Conservation (phyloP, 92 coral and sea anemone species). For the Micromussa lordhowensis region DNA sequence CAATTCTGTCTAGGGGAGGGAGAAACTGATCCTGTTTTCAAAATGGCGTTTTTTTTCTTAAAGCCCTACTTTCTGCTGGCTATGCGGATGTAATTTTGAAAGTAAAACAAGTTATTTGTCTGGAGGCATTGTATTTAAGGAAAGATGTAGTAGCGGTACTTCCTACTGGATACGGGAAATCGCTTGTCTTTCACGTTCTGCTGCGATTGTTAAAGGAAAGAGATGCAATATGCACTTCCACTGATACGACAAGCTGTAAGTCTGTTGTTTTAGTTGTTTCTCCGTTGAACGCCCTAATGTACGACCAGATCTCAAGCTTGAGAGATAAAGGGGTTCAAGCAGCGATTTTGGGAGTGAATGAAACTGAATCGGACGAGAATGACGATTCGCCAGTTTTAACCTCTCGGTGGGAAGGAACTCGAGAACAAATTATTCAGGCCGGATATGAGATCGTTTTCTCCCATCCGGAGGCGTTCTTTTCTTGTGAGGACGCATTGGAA, state of each 20-base stretch:
- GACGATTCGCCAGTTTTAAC: no score
- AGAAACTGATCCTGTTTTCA: neutral
- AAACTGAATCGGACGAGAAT: no score
- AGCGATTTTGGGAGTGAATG: no score
- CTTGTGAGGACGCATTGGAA: no score
- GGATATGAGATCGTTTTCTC: no score
- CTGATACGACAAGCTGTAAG: neutral
- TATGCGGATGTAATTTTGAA: slow-evolving; percentile 34
- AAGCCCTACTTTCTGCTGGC: slow-evolving; percentile 10
- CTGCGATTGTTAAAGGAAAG: slow-evolving; percentile 50
- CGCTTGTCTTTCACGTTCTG: slow-evolving; percentile 42
- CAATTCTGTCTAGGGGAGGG: slow-evolving; percentile 17
- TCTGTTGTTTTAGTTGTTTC: no score
- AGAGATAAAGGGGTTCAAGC: no score
- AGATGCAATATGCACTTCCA: slow-evolving; percentile 8
- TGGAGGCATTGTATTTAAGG: slow-evolving; percentile 42
- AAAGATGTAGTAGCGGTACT: slow-evolving; percentile 47
- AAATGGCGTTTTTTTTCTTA: neutral
- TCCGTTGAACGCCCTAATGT: no score
- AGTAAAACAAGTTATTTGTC: neutral
- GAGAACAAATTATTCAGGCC: no score
- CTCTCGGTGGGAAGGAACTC: no score
- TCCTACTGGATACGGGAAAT: slow-evolving; percentile 63
- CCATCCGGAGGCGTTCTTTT: no score
- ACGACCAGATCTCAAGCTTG: no score